These are phyloP conservation scores for Pachypanchax playfairii DNA, from an alignment of 2,113 vertebrate genomes.

Conservation along the genomic window DNA sequence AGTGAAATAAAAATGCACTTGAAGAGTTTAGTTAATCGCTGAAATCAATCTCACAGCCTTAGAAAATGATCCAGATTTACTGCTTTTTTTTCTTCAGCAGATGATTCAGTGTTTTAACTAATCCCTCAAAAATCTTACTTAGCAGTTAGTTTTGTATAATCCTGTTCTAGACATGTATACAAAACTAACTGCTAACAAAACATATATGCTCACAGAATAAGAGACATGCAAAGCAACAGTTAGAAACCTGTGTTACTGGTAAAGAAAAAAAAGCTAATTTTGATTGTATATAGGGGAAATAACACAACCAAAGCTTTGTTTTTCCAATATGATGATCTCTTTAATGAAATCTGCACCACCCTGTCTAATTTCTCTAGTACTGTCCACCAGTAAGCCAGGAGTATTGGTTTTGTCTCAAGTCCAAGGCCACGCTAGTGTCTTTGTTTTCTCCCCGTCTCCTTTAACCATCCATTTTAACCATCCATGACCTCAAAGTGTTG, in stretches of 20 bases:
- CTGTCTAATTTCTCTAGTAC: conserved; percentile 2
- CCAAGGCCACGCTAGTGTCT: conserved; percentile 13
- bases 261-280: not conserved
- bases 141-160: not conserved
- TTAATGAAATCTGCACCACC: not conserved
- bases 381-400: conserved; percentile 22
- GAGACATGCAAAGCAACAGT: not conserved
- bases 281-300: not conserved
- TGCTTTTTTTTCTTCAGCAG: not conserved
- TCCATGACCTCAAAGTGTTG: conserved; percentile 48
- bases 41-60: not conserved
- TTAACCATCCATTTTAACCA: conserved; percentile 58
- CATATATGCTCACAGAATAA: not conserved
- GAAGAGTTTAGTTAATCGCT: not conserved
- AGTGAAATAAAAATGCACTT: not conserved
- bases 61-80: not conserved
- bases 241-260: not conserved
- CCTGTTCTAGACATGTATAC: not conserved
- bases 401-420: conserved; percentile 4
- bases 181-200: not conserved
- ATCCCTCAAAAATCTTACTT: no score
- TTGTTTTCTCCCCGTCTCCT: conserved; percentile 26
- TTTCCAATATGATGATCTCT: not conserved
- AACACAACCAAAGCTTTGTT: not conserved
- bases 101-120: not conserved